Evolutionary conservation across 2,888 invertebrate genomes (phyloP), one percentile per base, ranked within the genome.

Genomic region (Nematopogon swammerdamellus): DNA sequence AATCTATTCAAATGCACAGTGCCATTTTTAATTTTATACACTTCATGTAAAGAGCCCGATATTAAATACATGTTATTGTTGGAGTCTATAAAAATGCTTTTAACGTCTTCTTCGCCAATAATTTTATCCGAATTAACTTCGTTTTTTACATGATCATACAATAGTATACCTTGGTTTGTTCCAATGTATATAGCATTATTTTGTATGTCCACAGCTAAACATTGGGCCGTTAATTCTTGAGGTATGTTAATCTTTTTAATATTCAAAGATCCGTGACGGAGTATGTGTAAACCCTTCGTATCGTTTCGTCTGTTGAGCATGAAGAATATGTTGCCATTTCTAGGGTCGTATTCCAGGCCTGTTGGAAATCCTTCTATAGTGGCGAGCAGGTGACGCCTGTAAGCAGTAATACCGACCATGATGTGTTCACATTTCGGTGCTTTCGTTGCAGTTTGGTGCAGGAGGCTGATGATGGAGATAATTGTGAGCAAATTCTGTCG

Each of bases 351-450:
- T 0, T 70, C 71, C 19, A 79, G 64, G 3, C 72, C 72, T 0
- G 75, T 74, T 0, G 79, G 68, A 44, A 70, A 76, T 0, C 79
- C 79, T 46, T 77, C 76, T 1, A 79, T 68, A 2, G 70, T 68
- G 0, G 77, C 76, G 2, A 79, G 65, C 0, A 79, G 61, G 14
- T 74, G 70, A 2, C 76, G 59, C 49, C 75, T 77, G 61, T 70
- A 79, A 52, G 59, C 70, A 29, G 73, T 72, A 11, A 59, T 65
- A 0, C 72, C 76, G 4, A 79, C 73, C 59, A 72, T 72, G 2
- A 64, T 68, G 19, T 67, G 59, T 19, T 76, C 79, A 44, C 79
- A 79, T 65, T 69, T 74, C 17, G 36, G 36, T 25, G 4, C 25
- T 25, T 25, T 4, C 25, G 25, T 8, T 25, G 75, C 70, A 0